These are phyloP conservation scores for Drosophila melanogaster DNA, from an alignment of 1,140 invertebrate genomes.

Conservation along the genomic window Release_6_plus_ISO1_MT NC_004354.4:5334001-5334500, in stretches of 20 bases:
- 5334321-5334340: neutral
- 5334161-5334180: slow-evolving; percentile 22
- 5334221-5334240: slow-evolving; percentile 58
- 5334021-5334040: slow-evolving; percentile 27
- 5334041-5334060: slow-evolving; percentile 45
- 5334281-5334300: neutral
- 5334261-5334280: slow-evolving; percentile 1
- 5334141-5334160: slow-evolving; percentile 9
- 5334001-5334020: slow-evolving; percentile 29
- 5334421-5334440: slow-evolving; percentile 53
- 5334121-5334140: slow-evolving; percentile 9
- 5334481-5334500: neutral
- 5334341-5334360: slow-evolving; percentile 38
- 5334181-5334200: slow-evolving; percentile 46
- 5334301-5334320: neutral
- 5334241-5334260: slow-evolving; percentile 39
- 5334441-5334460: slow-evolving; percentile 42
- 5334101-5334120: slow-evolving; percentile 24
- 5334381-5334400: slow-evolving; percentile 52
- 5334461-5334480: slow-evolving; percentile 16
- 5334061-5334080: slow-evolving; percentile 39
- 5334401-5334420: slow-evolving; percentile 45
- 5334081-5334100: slow-evolving; percentile 39
- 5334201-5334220: slow-evolving; percentile 55
- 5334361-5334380: slow-evolving; percentile 49